Evolutionary conservation across 2,797 vertebrate genomes (phyloP).

Genomic region (Mus spretus): DNA sequence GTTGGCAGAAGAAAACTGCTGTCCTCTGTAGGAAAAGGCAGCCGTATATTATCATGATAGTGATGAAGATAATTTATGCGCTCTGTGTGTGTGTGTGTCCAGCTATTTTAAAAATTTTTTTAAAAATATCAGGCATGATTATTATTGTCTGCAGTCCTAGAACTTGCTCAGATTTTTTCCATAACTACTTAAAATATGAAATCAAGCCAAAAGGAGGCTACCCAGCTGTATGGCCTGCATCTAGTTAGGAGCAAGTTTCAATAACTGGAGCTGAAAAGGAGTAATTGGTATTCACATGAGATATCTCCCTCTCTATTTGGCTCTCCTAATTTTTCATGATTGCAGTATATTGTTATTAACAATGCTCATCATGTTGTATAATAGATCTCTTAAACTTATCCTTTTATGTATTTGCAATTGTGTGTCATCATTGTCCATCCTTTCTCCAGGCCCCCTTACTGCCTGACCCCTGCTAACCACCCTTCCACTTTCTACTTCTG

Average conservation of each 20-base stretch:
- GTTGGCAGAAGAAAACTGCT: neutral
- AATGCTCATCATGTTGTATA: neutral
- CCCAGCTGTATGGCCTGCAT: neutral
- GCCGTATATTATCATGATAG: neutral
- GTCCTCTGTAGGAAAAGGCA: neutral
- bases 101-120: neutral
- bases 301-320: neutral
- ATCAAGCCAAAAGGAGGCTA: neutral
- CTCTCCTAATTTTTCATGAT: neutral
- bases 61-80: neutral
- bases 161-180: neutral
- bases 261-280: neutral
- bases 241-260: neutral
- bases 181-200: neutral
- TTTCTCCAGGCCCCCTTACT: neutral
- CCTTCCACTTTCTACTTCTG: neutral
- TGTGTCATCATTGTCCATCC: neutral
- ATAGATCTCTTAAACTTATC: neutral
- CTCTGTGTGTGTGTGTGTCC: neutral
- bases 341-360: neutral
- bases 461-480: neutral
- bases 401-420: neutral
- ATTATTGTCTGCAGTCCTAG: neutral
- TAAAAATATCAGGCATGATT: neutral
- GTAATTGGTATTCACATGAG: neutral